Evolutionary conservation across 2,888 invertebrate genomes (phyloP).

Genomic region (Drosophila gaucha): DNA sequence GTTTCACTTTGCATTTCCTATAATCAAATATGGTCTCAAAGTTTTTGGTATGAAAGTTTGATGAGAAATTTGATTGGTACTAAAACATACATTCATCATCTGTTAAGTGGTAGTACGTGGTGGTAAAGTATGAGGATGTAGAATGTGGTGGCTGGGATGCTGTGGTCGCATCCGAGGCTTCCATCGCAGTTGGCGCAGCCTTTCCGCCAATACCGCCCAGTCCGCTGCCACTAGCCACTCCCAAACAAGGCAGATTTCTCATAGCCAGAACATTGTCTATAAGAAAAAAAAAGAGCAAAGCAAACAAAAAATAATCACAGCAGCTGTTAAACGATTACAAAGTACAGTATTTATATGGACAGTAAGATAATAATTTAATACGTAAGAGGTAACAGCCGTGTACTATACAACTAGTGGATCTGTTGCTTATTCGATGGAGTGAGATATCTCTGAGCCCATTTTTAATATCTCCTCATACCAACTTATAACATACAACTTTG

Average conservation of each 20-base stretch:
- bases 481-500: no score
- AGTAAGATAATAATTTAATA: neutral
- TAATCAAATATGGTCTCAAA: neutral
- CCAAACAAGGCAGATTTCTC: slow-evolving; percentile 84
- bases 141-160: slow-evolving; percentile 79
- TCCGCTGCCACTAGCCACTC: slow-evolving; percentile 67
- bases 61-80: neutral
- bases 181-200: slow-evolving; percentile 69
- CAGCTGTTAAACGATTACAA: neutral
- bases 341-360: neutral
- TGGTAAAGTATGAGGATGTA: slow-evolving; percentile 83
- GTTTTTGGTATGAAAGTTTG: neutral
- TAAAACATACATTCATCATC: slow-evolving; percentile 84
- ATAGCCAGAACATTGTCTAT: slow-evolving; percentile 84
- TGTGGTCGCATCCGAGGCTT: slow-evolving; percentile 74
- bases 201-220: slow-evolving; percentile 63
- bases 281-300: slow-evolving; percentile 76
- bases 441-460: no score
- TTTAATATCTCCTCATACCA: no score
- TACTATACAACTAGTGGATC: no score
- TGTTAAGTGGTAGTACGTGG: slow-evolving; percentile 84
- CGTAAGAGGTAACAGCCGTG: no score
- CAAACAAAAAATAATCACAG: slow-evolving; percentile 22
- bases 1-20: neutral
- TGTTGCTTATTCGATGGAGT: no score